Percentiles rank a stretch among this genome's conserved stretches.
These are phyloP conservation scores for Drosophila seguyi DNA, from an alignment of 1,140 invertebrate genomes.

Conservation along the genomic window DNA sequence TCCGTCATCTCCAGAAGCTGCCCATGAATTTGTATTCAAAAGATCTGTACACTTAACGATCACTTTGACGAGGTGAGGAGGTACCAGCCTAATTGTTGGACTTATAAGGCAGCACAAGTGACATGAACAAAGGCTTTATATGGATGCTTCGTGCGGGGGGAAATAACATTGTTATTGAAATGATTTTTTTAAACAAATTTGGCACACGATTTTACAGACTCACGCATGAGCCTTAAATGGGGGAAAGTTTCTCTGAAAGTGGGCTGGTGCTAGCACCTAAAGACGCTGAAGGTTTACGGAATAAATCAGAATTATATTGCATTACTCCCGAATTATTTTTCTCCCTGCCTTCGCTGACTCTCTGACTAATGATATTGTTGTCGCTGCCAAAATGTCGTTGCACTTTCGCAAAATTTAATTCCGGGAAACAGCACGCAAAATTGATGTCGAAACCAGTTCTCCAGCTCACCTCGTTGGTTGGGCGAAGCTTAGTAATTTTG, in stretches of 20 bases:
- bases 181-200: neutral
- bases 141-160: neutral
- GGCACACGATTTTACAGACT: slow-evolving; percentile 2
- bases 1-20: slow-evolving; percentile 40
- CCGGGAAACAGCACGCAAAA: slow-evolving; percentile 11
- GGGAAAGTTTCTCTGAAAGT: slow-evolving; percentile 5
- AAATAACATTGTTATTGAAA: neutral
- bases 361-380: slow-evolving; percentile 22
- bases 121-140: slow-evolving; percentile 2
- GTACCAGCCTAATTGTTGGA: slow-evolving; percentile 2
- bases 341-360: slow-evolving; percentile 34
- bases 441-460: slow-evolving; percentile 41
- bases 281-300: no score
- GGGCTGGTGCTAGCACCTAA: neutral
- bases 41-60: slow-evolving; percentile 9
- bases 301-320: neutral
- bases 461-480: neutral
- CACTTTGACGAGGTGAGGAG: neutral
- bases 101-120: neutral
- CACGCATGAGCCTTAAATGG: slow-evolving; percentile 4
- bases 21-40: slow-evolving; percentile 61
- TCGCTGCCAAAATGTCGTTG: slow-evolving; percentile 53
- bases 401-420: slow-evolving; percentile 42
- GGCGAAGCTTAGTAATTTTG: slow-evolving; percentile 9
- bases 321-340: neutral